Evolutionary conservation across 2,888 invertebrate species (phyloP), one percentile per base, ranked within the genome.

Genomic region (Pyrgus malvae): DNA sequence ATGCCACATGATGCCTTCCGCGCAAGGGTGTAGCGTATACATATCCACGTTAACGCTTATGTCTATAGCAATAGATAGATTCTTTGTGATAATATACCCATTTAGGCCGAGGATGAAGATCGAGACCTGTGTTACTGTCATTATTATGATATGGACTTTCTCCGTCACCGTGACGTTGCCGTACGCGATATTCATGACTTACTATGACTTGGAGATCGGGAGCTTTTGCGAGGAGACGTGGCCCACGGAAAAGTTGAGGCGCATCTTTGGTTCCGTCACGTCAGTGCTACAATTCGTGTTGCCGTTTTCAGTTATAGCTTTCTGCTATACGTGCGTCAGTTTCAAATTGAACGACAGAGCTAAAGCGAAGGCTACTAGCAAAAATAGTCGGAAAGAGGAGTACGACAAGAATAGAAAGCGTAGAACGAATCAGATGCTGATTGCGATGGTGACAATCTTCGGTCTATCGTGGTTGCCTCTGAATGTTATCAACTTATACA

Each of bases 401-500:
- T 92, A 95, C 11, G 99, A 98, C 74, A 93, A 98, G 48, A 95
- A 96, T 69, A 91, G 98, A 54, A 98, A 98, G 74, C 92, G 95
- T 50, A 92, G 97, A 33, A 98, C 99, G 5, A 98, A 99, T 80
- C 93, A 97, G 63, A 99, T 99, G 99, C 89, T 99, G 57, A 98
- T 99, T 57, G 96, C 97, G 1, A 99, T 99, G 99, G 99, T 97
- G 7, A 94, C 95, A 8, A 97, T 99, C 49, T 99, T 99, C 76
- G 97, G 98, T 0, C 89, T 97, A n/a, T 99, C 98, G 25, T 99
- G 99, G 98, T 83, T 97, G 50, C 97, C 98, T 65, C 89, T 99
- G 56, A 99, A 99, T 77, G 86, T 96, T 48, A 94, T 97, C 64
- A 98, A 98, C 76, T 92, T 98, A 27, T 92, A 96, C 68, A 95